Evolutionary conservation across 2,888 invertebrate genomes (phyloP).

Genomic region (Latheticus oryzae): DNA sequence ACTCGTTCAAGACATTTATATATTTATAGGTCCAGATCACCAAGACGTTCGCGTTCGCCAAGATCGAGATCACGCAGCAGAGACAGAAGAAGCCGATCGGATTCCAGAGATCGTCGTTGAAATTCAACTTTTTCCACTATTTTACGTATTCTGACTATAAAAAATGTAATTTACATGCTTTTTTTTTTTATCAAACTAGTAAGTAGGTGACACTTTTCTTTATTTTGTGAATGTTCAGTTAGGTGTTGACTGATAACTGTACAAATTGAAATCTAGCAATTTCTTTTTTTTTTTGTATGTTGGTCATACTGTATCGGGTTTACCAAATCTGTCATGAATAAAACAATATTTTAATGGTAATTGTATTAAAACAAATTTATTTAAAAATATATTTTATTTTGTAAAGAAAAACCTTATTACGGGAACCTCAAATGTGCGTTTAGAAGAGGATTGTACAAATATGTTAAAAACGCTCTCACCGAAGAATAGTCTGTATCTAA

Average conservation of each 20-base stretch:
- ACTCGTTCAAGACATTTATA: conserved; percentile 13
- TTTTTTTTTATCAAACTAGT: conserved; percentile 16
- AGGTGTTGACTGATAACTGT: conserved; percentile 7
- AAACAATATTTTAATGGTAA: conserved; percentile 28
- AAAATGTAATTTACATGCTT: conserved; percentile 26
- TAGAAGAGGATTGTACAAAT: conserved; percentile 29
- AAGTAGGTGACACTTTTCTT: conserved; percentile 14
- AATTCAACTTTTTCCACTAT: conserved; percentile 3
- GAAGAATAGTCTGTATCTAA: conserved; percentile 13
- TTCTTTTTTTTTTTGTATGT: conserved; percentile 6
- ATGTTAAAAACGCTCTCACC: conserved; percentile 19
- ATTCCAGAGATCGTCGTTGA: conserved; percentile 70
- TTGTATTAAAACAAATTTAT: too few relatives aligned
- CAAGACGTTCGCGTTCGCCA: conserved; percentile 63
- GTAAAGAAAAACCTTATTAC: neutral
- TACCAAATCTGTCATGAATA: conserved; percentile 15
- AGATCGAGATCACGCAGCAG: conserved; percentile 68
- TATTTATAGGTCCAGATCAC: conserved; percentile 64
- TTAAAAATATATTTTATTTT: too few relatives aligned
- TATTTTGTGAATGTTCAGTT: conserved; percentile 10
- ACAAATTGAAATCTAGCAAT: conserved; percentile 8
- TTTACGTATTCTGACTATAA: conserved; percentile 7
- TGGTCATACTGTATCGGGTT: conserved; percentile 14
- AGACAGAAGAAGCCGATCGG: conserved; percentile 70
- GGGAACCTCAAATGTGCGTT: conserved; percentile 20